Evolutionary conservation across 2,797 vertebrate species (phyloP), one percentile per base, ranked within the genome.

Genomic region (Miichthys miiuy): DNA sequence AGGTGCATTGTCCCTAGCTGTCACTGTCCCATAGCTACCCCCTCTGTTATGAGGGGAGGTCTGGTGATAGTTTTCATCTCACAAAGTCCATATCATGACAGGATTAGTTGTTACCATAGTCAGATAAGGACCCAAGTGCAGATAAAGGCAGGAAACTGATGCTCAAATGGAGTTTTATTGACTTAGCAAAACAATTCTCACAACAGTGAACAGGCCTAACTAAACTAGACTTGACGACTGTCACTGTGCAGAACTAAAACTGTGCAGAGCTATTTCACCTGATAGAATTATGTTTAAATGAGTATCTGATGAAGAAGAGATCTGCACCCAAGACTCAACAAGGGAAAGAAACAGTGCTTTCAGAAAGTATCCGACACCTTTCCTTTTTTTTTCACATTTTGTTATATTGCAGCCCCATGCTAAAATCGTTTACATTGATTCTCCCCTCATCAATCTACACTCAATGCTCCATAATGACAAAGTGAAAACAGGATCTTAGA

Each of bases 131-230:
- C 55, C 61, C 4, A 58, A 44, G 20, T 16, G 27, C 27, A 73
- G 57, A 62, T 68, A 30, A 68, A 30, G 14, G 18, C 21, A 74
- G 5, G 30, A 18, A 55, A 48, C 18, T 65, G 8, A 34, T 41
- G 42, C 42, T 73, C 42, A 68, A 62, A 68, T 23, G 2, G 17
- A 57, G 30, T 68, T 57, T 80, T 57, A 61, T 51, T 68, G 63
- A 55, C 48, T 21, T 20, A 18, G 21, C 11, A 20, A 57, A 41
- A 70, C 51, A 69, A 64, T 23, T 46, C 34, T 64, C 25, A 7
- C n/a, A 72, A 55, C 6, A 11, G 12, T 8, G 6, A 56, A 51
- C n/a, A 27, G 27, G 30, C n/a, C 46, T 50, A 14, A 17, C 52
- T 38, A 23, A 65, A 30, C 13, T 23, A 27, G 9, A 46, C 20